Percentiles rank a stretch among this genome's conserved stretches.
phyloP scores from a whole-genome alignment of 2,113 vertebrate species.

The Telmatochromis brichardi region DNA sequence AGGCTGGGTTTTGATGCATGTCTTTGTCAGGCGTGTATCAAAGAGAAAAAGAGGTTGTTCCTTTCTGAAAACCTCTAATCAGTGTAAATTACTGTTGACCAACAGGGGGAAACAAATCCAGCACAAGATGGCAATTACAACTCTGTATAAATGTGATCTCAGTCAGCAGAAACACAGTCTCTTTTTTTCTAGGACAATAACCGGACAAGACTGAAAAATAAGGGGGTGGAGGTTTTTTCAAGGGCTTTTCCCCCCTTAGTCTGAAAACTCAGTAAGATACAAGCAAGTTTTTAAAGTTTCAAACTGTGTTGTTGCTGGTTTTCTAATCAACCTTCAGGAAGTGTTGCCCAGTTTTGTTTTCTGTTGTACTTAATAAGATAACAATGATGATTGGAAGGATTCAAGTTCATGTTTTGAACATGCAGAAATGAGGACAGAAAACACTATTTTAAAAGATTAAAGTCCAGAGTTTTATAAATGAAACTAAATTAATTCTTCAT shows the following conservation, averaged over 20 bases:
- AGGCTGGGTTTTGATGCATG: neutral
- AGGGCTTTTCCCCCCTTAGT: neutral
- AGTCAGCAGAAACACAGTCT: neutral
- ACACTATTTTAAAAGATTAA: neutral
- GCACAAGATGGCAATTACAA: neutral
- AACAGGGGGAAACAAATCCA: neutral
- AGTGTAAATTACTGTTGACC: neutral
- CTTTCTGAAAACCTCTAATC: neutral
- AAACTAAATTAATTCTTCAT: neutral
- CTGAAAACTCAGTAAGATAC: neutral
- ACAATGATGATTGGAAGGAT: neutral
- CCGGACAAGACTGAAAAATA: neutral
- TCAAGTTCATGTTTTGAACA: neutral
- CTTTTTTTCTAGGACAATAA: neutral
- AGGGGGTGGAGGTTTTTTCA: neutral
- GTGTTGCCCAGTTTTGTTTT: neutral
- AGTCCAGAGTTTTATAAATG: neutral
- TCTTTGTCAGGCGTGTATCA: neutral
- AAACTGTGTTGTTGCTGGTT: neutral
- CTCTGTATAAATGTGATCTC: neutral
- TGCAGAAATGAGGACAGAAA: neutral
- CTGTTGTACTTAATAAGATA: neutral
- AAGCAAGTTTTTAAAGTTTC: neutral
- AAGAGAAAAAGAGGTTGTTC: neutral
- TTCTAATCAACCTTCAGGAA: neutral